Conservation (phyloP, 2,797 vertebrate species). For the Orestias chungarensis region DNA sequence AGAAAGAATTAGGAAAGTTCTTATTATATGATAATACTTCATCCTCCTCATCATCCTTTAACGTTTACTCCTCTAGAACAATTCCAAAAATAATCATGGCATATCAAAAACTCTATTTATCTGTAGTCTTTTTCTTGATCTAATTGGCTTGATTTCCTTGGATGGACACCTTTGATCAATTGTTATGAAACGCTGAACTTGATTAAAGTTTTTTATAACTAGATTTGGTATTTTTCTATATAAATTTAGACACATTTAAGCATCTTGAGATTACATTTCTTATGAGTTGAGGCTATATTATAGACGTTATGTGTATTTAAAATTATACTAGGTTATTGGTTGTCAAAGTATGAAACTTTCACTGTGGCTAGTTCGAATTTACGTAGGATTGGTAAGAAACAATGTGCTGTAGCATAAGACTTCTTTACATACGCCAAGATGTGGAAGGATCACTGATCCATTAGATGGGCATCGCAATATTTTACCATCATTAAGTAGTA, state of each 20-base stretch:
- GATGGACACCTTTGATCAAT: background rate
- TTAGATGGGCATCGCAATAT: background rate
- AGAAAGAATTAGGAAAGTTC: background rate
- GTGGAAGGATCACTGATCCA: no score
- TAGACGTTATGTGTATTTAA: background rate
- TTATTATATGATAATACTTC: background rate
- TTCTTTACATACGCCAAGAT: no score
- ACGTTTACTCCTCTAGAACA: no score
- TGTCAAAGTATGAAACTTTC: background rate
- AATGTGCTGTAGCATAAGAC: background rate
- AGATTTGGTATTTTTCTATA: background rate
- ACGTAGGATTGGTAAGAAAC: background rate
- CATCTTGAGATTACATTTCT: background rate
- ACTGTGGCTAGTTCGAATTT: background rate
- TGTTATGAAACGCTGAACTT: background rate
- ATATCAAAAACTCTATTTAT: no score
- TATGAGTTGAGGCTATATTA: background rate
- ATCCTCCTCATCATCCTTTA: background rate
- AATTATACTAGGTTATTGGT: no score
- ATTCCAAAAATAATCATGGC: no score
- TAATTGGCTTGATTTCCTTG: background rate
- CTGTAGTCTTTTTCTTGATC: background rate
- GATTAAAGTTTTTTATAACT: background rate
- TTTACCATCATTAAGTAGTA: background rate
- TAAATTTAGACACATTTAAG: background rate